Percentiles rank a stretch among this genome's conserved stretches.
Evolutionary conservation across 1,140 invertebrate species (phyloP).

Genomic region (Bombus waltoni): DNA sequence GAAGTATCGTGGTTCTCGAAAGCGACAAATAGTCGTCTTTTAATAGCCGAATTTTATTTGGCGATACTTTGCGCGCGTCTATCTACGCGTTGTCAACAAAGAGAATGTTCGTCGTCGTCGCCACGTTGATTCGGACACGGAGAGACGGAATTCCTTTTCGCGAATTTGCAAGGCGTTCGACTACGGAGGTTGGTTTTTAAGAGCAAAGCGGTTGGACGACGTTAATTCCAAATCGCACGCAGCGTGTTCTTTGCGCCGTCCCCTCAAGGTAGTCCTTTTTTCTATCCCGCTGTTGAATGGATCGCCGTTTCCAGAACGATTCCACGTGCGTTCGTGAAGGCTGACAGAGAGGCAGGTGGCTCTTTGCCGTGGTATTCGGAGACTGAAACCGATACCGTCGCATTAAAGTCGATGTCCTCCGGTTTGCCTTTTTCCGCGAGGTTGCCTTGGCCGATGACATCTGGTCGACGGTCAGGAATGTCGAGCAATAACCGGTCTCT

Average conservation of each 20-base stretch:
- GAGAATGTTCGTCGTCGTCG: neutral
- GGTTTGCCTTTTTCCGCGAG: slow-evolving; percentile 65
- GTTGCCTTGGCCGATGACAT: slow-evolving; percentile 76
- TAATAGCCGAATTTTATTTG: neutral
- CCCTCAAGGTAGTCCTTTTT: neutral
- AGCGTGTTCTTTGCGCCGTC: slow-evolving; percentile 11
- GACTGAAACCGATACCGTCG: slow-evolving; percentile 65
- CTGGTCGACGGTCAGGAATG: slow-evolving; percentile 76
- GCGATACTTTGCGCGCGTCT: neutral
- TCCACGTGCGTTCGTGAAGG: neutral
- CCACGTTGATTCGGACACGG: rapidly evolving
- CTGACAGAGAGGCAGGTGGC: slow-evolving; percentile 42
- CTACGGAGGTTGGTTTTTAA: neutral
- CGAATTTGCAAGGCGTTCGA: neutral
- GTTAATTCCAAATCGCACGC: slow-evolving; percentile 25
- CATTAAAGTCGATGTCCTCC: slow-evolving; percentile 66
- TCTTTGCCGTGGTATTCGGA: slow-evolving; percentile 52
- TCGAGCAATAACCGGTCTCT: slow-evolving; percentile 75
- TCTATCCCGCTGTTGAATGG: slow-evolving; percentile 11
- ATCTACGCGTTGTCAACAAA: neutral
- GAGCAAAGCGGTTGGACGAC: neutral
- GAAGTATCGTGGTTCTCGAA: neutral
- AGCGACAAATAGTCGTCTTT: neutral
- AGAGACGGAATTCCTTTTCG: neutral
- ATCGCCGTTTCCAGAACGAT: slow-evolving; percentile 27